Evolutionary conservation across 2,888 invertebrate genomes (phyloP).

Genomic region (Eilema depressum): DNA sequence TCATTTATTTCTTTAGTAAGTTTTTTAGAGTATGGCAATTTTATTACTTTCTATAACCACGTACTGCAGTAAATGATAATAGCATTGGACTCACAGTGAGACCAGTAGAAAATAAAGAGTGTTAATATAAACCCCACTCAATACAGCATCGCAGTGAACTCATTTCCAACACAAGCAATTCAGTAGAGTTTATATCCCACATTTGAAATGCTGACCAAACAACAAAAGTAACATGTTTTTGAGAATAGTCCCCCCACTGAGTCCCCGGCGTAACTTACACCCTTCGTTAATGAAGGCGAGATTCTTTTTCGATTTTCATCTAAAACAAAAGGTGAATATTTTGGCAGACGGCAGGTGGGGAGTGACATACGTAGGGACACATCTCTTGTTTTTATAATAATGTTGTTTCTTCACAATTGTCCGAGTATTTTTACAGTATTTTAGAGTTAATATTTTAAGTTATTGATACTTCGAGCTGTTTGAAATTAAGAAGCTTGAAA

Average conservation of each 20-base stretch:
- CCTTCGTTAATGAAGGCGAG: conserved; percentile 81
- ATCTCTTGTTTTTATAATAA: conserved; percentile 36
- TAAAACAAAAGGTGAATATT: conserved; percentile 77
- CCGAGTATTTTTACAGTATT: conserved; percentile 4
- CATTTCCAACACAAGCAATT: too few species aligned
- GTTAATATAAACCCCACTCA: too few species aligned
- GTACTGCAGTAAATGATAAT: too few species aligned
- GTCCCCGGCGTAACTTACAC: conserved; percentile 80
- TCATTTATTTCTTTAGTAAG: too few species aligned
- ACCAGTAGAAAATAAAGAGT: too few species aligned
- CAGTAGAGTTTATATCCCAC: background rate
- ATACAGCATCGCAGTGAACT: too few species aligned
- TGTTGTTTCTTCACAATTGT: conserved; percentile 21
- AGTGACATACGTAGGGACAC: conserved; percentile 28
- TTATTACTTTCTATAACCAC: too few species aligned
- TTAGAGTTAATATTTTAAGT: background rate
- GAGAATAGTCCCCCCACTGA: conserved; percentile 54
- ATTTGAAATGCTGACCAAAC: conserved; percentile 10
- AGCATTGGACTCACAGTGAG: too few species aligned
- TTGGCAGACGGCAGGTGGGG: conserved; percentile 71
- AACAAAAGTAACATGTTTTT: conserved; percentile 28
- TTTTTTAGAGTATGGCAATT: too few species aligned
- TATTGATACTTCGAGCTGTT: background rate
- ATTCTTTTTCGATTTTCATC: conserved; percentile 85
- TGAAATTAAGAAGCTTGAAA: too few species aligned